Evolutionary conservation across 2,888 invertebrate species (phyloP), one percentile per base, ranked within the genome.

Genomic region (Coremacera marginata): DNA sequence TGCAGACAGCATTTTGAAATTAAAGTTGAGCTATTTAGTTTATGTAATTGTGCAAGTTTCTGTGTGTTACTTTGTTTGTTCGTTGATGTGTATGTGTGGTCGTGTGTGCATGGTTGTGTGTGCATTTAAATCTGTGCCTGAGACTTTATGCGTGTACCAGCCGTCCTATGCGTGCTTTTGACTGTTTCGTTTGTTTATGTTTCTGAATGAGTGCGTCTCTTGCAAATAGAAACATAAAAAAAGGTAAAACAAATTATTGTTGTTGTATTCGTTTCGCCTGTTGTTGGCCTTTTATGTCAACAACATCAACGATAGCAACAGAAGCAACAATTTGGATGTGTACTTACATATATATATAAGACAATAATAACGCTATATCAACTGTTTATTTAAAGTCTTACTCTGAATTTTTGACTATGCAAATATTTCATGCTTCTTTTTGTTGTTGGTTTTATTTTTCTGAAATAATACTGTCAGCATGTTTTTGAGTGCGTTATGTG

Each of bases 151-250:
- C 55, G 55, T 55, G 19, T 55, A 19, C 44, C 14, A 7, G n/a
- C n/a, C n/a, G n/a, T n/a, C 22, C 5, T 55, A 55, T 22, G n/a
- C n/a, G 55, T 55, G 55, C 55, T 55, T 22, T 55, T 22, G 14
- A 11, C 44, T 60, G n/a, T 1, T 67, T 22, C 9, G 11, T 31
- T 19, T 34, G 44, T 37, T 37, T 67, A 19, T 34, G 22, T 67
- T 11, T 11, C 19, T 19, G 67, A 60, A 22, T 44, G 14, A 22
- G 57, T 14, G 25, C 4, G 25, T 11, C 44, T 67, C 22, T 8
- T 67, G 19, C 55, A 70, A 70, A 70, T 55, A 16, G n/a, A 55
- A 34, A 27, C 70, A 57, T 57, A 51, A 37, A 19, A n/a, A 14
- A 16, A 70, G n/a, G 34, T 70, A 31, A 2, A 67, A 67, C 44